phyloP scores from a whole-genome alignment of 1,140 invertebrate genomes.

The Drosophila auraria region DNA sequence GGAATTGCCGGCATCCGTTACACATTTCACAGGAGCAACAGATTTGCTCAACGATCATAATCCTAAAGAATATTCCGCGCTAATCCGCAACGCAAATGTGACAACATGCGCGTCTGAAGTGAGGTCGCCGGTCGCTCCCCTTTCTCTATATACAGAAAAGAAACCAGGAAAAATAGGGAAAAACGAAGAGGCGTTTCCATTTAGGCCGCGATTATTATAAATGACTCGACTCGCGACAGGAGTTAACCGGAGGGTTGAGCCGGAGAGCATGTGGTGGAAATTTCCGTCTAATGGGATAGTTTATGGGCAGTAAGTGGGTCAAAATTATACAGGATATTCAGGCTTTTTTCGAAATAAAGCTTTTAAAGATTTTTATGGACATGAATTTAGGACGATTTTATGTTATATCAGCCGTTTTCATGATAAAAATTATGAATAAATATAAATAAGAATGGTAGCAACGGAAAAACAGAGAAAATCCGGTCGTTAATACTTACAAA shows the following conservation, averaged over 20 bases:
- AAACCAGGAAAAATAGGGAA: conserved; percentile 8
- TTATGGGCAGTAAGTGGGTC: conserved; percentile 72
- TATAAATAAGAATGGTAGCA: neutral
- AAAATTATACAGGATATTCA: conserved; percentile 53
- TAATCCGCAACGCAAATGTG: conserved; percentile 85
- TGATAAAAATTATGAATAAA: conserved; percentile 4
- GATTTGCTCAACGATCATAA: conserved; percentile 85
- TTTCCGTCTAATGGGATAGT: conserved; percentile 61
- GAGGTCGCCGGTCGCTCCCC: conserved; percentile 51
- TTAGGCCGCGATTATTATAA: conserved; percentile 37
- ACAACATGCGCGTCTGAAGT: conserved; percentile 82
- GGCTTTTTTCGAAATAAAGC: neutral
- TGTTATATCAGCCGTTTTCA: conserved; percentile 8
- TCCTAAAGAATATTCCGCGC: conserved; percentile 76
- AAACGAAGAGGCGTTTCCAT: conserved; percentile 39
- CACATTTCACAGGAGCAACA: conserved; percentile 78
- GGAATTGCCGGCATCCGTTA: conserved; percentile 53
- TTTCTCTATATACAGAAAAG: conserved; percentile 3
- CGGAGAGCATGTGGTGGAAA: conserved; percentile 15
- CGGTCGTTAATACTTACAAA: neutral
- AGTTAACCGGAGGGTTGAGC: conserved; percentile 22
- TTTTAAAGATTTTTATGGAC: neutral
- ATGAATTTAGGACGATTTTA: conserved; percentile 9
- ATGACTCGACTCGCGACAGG: conserved; percentile 22
- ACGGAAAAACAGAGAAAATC: neutral